Percentiles rank a stretch among this genome's conserved stretches.
Conservation (phyloP, 2,113 vertebrate genomes). For the Peucedramus taeniatus region DNA sequence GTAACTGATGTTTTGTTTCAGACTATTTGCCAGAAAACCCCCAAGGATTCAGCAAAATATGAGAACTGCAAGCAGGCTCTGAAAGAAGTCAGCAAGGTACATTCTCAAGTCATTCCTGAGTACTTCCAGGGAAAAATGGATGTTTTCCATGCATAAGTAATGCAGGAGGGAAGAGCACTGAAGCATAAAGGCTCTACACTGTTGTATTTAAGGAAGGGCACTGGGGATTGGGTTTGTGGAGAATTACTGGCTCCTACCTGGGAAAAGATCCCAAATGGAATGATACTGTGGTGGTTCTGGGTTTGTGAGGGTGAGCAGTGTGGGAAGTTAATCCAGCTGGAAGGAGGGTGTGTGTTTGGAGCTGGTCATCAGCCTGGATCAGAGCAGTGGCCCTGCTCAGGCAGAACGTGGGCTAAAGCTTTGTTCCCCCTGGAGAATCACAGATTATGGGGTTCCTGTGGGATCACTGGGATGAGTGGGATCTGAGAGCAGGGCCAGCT, state of each 20-base stretch:
- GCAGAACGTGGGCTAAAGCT: neutral
- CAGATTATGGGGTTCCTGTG: accelerated
- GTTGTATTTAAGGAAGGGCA: neutral
- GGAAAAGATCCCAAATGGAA: neutral
- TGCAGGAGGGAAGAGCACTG: neutral
- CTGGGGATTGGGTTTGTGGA: neutral
- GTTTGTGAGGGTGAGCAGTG: neutral
- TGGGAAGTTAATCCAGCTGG: neutral
- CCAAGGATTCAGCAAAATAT: slow-evolving; percentile 82
- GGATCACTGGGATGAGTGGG: neutral
- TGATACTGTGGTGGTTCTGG: accelerated
- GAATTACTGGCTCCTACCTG: neutral
- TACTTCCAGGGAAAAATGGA: neutral
- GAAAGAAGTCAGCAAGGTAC: slow-evolving; percentile 93
- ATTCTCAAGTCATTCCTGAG: neutral
- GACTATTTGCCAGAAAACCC: slow-evolving; percentile 97
- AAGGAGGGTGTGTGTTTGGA: neutral
- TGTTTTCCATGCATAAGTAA: neutral
- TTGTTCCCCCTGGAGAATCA: neutral
- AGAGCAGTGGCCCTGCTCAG: neutral
- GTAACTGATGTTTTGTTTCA: slow-evolving; percentile 60
- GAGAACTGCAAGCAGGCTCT: slow-evolving; percentile 86
- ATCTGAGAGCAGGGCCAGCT: neutral
- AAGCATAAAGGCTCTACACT: neutral
- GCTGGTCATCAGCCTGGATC: neutral